phyloP scores from a whole-genome alignment of 2,888 invertebrate species.

The Lysandra coridon region DNA sequence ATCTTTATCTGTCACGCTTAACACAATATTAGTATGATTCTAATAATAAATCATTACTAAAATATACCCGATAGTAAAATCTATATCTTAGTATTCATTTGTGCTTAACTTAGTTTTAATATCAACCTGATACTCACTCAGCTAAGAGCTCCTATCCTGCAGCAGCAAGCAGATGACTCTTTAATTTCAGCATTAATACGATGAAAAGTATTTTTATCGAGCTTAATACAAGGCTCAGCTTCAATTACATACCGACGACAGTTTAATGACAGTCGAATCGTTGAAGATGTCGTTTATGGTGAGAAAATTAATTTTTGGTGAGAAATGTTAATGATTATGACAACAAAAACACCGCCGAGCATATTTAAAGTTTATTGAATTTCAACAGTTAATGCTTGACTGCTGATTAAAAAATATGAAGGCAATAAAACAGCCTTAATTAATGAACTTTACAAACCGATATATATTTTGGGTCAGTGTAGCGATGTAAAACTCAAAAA shows the following conservation, averaged over 20 bases:
- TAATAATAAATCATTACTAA: no score
- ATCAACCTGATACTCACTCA: no score
- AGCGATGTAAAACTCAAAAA: no score
- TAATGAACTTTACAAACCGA: background rate
- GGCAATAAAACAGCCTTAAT: no score
- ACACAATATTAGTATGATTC: no score
- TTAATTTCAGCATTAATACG: background rate
- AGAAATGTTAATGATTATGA: background rate
- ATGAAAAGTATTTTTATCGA: background rate
- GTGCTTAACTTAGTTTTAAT: no score
- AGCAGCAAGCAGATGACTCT: background rate
- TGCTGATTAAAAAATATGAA: background rate
- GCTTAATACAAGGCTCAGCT: background rate
- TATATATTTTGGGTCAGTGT: no score
- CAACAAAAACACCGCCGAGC: background rate
- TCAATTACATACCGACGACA: background rate
- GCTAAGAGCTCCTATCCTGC: no score
- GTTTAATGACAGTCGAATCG: background rate
- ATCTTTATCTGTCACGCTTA: no score
- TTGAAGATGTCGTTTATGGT: background rate
- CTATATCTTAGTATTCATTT: no score
- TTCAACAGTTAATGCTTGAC: background rate
- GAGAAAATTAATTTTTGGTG: background rate
- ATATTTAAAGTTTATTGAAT: slow-evolving; percentile 1
- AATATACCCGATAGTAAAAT: no score